Conservation (phyloP, 2,888 invertebrate genomes). For the Amphipoea oculea region DNA sequence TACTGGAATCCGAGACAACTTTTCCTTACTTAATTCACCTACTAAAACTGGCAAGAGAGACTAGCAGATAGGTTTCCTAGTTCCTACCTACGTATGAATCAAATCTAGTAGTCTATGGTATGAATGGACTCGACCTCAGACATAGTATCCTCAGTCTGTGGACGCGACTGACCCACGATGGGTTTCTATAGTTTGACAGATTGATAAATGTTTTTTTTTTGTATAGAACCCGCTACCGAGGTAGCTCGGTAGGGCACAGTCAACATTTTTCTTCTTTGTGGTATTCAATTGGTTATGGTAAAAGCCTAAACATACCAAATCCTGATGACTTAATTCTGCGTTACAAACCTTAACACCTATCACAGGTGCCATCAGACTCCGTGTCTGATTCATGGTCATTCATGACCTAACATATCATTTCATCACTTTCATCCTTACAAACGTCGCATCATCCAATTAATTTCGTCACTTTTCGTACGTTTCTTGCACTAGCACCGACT, state of each 20-base stretch:
- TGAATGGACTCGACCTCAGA: not conserved
- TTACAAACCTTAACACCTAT: not conserved
- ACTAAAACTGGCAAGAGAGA: not conserved
- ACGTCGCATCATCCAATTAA: constrained; percentile 61
- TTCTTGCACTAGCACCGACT: constrained; percentile 59
- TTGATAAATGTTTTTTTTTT: not conserved
- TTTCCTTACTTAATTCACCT: not conserved
- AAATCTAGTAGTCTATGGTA: too few species aligned
- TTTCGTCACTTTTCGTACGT: constrained; percentile 66
- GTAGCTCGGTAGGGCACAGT: not conserved
- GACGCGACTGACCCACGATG: too few species aligned
- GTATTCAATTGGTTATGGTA: not conserved
- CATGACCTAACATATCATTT: constrained; percentile 18
- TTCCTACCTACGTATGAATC: not conserved
- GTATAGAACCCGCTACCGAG: not conserved
- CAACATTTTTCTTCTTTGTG: not conserved
- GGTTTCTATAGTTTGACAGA: not conserved
- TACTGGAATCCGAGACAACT: not conserved
- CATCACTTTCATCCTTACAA: constrained; percentile 28
- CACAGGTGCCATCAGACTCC: constrained; percentile 3
- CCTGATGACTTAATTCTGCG: not conserved
- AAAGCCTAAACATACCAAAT: not conserved
- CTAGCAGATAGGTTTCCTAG: not conserved
- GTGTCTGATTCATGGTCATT: constrained; percentile 22
- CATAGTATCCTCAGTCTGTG: too few species aligned